A percentile compares a stretch with the other conserved stretches of the same genome.
Conservation (phyloP, 2,888 invertebrate species). For the Orchesellides sinensis region DNA sequence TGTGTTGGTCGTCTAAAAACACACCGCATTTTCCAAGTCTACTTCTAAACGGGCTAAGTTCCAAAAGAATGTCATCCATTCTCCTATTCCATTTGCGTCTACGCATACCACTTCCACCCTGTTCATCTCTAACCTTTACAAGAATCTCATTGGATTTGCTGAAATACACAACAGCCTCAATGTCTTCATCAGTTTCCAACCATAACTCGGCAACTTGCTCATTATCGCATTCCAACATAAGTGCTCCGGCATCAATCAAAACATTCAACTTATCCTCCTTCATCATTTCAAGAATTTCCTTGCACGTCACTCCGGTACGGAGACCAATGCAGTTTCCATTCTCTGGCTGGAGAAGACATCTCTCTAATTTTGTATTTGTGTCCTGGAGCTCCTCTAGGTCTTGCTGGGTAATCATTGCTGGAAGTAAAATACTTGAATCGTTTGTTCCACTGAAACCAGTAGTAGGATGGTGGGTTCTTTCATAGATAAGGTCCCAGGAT, state of each 20-base stretch:
- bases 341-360: conserved; percentile 26
- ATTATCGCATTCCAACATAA: conserved; percentile 62
- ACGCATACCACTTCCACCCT: not conserved
- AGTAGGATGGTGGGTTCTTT: conserved; percentile 9
- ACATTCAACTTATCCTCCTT: conserved; percentile 25
- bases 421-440: conserved; percentile 60
- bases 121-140: conserved; percentile 7
- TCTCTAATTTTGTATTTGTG: conserved; percentile 49
- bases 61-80: conserved; percentile 33
- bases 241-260: conserved; percentile 65
- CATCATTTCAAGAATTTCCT: conserved; percentile 43
- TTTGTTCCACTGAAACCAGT: conserved; percentile 68
- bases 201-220: conserved; percentile 65
- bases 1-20: conserved; percentile 71
- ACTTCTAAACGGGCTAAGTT: conserved; percentile 46
- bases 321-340: conserved; percentile 11
- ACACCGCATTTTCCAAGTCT: conserved; percentile 16
- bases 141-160: conserved; percentile 30
- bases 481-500: conserved; percentile 59
- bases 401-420: conserved; percentile 49
- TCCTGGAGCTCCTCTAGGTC: conserved; percentile 35
- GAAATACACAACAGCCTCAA: conserved; percentile 54
- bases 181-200: conserved; percentile 45
- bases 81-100: too few species aligned
- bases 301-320: not conserved